Conservation (phyloP, 2,888 invertebrate species). For the Argyresthia albistria region DNA sequence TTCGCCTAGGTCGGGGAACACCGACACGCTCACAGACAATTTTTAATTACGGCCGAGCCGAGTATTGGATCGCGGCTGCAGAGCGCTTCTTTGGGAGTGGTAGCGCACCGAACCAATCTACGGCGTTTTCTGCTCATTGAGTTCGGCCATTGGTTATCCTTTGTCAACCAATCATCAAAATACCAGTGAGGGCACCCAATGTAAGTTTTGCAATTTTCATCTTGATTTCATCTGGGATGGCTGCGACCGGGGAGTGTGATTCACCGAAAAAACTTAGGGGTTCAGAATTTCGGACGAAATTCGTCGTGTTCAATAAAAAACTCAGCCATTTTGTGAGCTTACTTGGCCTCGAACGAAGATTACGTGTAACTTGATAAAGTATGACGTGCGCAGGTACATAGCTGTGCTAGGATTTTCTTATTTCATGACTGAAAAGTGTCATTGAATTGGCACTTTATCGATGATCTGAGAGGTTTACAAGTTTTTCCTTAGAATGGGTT, state of each 20-base stretch:
- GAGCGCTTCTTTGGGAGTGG: constrained; percentile 75
- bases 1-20: constrained; percentile 5
- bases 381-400: no score
- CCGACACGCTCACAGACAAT: constrained; percentile 43
- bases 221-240: constrained; percentile 32
- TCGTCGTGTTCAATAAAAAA: constrained; percentile 16
- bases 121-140: constrained; percentile 82
- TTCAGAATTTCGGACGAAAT: background rate
- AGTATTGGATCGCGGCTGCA: constrained; percentile 47
- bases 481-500: no score
- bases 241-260: constrained; percentile 17
- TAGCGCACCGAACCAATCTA: constrained; percentile 76
- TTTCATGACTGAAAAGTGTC: no score
- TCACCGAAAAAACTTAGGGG: background rate
- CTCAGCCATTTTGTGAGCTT: constrained; percentile 68
- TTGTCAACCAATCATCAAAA: constrained; percentile 92
- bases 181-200: constrained; percentile 75
- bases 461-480: no score
- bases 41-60: constrained; percentile 52
- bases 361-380: no score
- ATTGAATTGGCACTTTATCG: no score
- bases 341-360: constrained; percentile 32
- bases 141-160: constrained; percentile 89
- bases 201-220: constrained; percentile 62
- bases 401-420: no score